Conservation (phyloP, 2,888 invertebrate genomes). For the Eupeodes luniger region DNA sequence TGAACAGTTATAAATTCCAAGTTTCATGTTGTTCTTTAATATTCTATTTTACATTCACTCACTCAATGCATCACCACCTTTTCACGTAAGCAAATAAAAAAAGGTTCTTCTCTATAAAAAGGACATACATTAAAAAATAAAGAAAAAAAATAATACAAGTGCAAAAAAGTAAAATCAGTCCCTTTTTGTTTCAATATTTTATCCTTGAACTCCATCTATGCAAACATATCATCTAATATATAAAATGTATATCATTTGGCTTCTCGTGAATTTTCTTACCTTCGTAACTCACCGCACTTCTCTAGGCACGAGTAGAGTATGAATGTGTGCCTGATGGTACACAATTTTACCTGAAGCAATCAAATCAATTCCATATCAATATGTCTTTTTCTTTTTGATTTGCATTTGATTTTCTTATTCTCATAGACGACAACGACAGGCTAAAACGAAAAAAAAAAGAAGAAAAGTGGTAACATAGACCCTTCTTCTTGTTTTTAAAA, state of each 20-base stretch:
- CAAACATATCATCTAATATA: slow-evolving; percentile 61
- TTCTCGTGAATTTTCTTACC: slow-evolving; percentile 22
- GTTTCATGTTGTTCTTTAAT: slow-evolving; percentile 51
- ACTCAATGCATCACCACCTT: slow-evolving; percentile 37
- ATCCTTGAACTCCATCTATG: slow-evolving; percentile 40
- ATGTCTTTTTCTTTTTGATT: slow-evolving; percentile 70
- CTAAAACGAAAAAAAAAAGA: neutral
- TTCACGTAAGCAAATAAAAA: slow-evolving; percentile 5
- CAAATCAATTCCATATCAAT: slow-evolving; percentile 73
- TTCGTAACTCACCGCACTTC: slow-evolving; percentile 1
- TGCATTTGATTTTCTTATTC: slow-evolving; percentile 68
- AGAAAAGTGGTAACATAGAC: slow-evolving; percentile 24
- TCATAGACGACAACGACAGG: slow-evolving; percentile 11
- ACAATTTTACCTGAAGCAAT: slow-evolving; percentile 63
- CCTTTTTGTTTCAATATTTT: slow-evolving; percentile 57
- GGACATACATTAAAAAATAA: neutral
- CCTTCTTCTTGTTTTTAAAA: slow-evolving; percentile 6
- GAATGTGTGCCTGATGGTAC: slow-evolving; percentile 11
- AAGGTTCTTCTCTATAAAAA: neutral
- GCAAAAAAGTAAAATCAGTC: slow-evolving; percentile 24
- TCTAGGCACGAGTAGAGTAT: neutral
- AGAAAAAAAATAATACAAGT: slow-evolving; percentile 7
- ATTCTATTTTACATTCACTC: slow-evolving; percentile 23
- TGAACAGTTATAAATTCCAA: slow-evolving; percentile 43
- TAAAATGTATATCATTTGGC: slow-evolving; percentile 13